Base-by-base conservation (phyloP, 2,113 vertebrate species). In the Pomatorhinus ruficollis region DNA sequence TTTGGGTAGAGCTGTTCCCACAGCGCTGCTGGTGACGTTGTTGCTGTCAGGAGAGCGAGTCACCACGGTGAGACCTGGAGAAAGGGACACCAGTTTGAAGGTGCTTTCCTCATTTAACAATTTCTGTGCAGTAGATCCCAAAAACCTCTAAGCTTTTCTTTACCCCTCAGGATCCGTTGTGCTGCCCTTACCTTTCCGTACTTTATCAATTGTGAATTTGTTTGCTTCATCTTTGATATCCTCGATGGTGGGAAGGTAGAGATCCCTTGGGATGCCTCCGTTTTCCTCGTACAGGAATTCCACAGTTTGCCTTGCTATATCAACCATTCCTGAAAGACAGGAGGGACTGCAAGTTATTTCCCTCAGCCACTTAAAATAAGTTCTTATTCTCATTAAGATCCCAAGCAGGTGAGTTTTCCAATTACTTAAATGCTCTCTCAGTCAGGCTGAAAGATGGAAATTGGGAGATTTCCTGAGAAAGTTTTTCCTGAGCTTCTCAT, bases 121-220 rank as follows among this genome's bases (percentile, higher is more conserved):
- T 27, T 52, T 23, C 24, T 15, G 27, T 15, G 27, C 28, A n/a
- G 28, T 1, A 53, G 12, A 56, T 6, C 28, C 28, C 52, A 31
- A 42, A 35, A 59, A 6, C 25, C 10, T 12, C 27, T 4, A 8
- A 23, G 42, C 20, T 77, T 47, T 54, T 12, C 6, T 16, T 10
- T 7, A 22, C 17, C 64, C 59, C 54, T 63, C 59, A 27, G 83
- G 27, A 19, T 6, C 6, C 2, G 9, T 15, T 50, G 25, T 69
- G 64, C 39, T 56, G 85, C 57, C 11, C 39, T 65, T 97, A 99
- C 99, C 99, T 99, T 99, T 99, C 91, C 99, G 99, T 90, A 99
- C 99, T 99, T 99, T 99, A 97, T 99, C 99, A 28, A 99, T 98
- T 10, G 99, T 99, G 97, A 99, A 99, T 97, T 99, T 99, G 98